Percentiles rank a stretch among this genome's conserved stretches.
Conservation (phyloP, 2,113 vertebrate genomes). For the Scomber colias region DNA sequence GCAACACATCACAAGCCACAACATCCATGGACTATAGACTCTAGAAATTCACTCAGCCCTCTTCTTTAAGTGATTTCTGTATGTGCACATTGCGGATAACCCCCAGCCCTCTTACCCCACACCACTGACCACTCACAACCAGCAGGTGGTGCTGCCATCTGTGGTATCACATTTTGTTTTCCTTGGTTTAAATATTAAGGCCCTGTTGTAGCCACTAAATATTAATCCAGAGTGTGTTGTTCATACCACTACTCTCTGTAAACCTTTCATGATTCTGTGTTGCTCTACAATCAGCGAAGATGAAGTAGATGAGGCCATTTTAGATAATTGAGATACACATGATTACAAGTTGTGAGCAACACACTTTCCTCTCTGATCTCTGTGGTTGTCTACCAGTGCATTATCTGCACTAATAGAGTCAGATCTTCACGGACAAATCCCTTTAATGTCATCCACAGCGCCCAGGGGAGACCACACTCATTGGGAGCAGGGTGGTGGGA, state of each 20-base stretch:
- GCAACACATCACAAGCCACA: background rate
- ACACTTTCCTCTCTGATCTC: constrained; percentile 72
- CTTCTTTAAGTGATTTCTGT: background rate
- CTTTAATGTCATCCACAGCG: constrained; percentile 77
- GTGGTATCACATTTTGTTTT: constrained; percentile 57
- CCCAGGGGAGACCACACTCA: constrained; percentile 84
- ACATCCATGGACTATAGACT: constrained; percentile 4
- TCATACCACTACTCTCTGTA: constrained; percentile 8
- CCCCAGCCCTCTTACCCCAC: constrained; percentile 17
- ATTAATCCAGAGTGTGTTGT: constrained; percentile 2
- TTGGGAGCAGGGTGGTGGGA: constrained; percentile 77
- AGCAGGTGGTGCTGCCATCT: constrained; percentile 86
- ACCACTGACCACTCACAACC: constrained; percentile 55
- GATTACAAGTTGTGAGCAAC: constrained; percentile 72
- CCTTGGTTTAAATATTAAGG: constrained; percentile 39
- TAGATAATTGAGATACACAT: constrained; percentile 68
- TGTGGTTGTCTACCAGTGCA: constrained; percentile 66
- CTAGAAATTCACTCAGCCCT: no score
- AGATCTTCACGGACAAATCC: constrained; percentile 80
- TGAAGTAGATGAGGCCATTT: constrained; percentile 55
- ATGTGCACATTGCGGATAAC: background rate
- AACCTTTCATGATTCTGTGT: background rate
- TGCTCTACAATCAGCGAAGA: constrained; percentile 26
- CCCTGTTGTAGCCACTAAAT: constrained; percentile 7
- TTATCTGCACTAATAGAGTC: constrained; percentile 80